A percentile compares a stretch with the other conserved stretches of the same genome.
These are phyloP conservation scores for Rhinophrynus dorsalis DNA, from an alignment of 2,797 vertebrate genomes.

Conservation along the genomic window DNA sequence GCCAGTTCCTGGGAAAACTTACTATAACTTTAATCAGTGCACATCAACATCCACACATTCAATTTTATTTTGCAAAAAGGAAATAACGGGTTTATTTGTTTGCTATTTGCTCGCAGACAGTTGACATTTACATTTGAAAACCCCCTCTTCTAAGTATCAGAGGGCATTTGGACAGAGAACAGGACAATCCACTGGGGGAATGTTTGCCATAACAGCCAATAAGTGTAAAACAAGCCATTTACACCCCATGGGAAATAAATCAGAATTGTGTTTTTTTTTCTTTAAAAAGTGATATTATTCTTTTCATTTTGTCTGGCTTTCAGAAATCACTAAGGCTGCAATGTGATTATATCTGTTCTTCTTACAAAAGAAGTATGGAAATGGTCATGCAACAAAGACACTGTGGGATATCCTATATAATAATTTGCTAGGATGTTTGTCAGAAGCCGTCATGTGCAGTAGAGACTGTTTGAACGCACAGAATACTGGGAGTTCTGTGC, in stretches of 20 bases:
- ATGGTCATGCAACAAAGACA: background rate
- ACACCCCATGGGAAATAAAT: conserved; percentile 42
- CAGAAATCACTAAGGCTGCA: conserved; percentile 9
- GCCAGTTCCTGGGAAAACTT: conserved; percentile 12
- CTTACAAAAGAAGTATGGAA: background rate
- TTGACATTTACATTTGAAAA: conserved; percentile 45
- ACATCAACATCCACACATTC: conserved; percentile 9
- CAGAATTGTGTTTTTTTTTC: conserved; percentile 13
- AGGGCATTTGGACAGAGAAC: conserved; percentile 42
- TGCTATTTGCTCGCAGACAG: conserved; percentile 40
- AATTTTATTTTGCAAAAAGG: conserved; percentile 21
- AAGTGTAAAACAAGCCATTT: conserved; percentile 40
- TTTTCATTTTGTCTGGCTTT: conserved; percentile 37
- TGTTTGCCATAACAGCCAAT: conserved; percentile 45
- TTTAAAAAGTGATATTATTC: conserved; percentile 35
- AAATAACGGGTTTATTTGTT: conserved; percentile 34
- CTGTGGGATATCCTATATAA: background rate
- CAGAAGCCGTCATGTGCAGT: too few relatives aligned
- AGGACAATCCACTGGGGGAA: conserved; percentile 33
- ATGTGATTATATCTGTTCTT: conserved; percentile 31
- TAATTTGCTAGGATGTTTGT: too few relatives aligned
- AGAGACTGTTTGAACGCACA: too few relatives aligned
- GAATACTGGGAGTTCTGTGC: too few relatives aligned
- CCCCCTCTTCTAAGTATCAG: conserved; percentile 21
- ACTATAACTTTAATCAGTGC: conserved; percentile 21